phyloP scores from a whole-genome alignment of 2,888 invertebrate genomes.

The Rhogogaster chlorosoma region DNA sequence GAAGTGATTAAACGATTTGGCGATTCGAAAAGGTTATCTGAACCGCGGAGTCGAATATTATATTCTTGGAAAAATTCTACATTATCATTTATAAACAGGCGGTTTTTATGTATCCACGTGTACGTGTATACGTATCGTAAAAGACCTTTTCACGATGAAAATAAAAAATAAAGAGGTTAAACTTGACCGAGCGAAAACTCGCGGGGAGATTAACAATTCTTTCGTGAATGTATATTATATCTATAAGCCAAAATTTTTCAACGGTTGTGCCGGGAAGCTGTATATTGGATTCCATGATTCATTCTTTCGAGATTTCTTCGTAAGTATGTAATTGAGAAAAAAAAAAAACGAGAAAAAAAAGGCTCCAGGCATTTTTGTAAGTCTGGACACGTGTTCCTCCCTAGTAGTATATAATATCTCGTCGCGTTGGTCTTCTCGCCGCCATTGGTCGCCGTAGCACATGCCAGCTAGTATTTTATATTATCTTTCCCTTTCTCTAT shows the following conservation, averaged over 20 bases:
- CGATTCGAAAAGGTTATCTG: constrained; percentile 7
- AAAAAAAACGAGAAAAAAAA: constrained; percentile 51
- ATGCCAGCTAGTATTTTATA: constrained; percentile 48
- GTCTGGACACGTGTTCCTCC: constrained; percentile 72
- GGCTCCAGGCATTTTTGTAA: constrained; percentile 68
- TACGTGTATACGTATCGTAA: not conserved
- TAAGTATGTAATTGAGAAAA: not conserved
- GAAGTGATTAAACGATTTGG: not conserved
- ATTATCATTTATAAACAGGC: not conserved
- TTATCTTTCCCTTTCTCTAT: constrained; percentile 4
- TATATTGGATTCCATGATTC: not conserved
- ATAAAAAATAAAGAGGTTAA: not conserved
- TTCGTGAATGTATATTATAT: not conserved
- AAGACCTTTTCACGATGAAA: not conserved
- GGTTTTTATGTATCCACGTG: not conserved
- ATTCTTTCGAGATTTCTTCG: constrained; percentile 25
- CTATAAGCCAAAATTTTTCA: not conserved
- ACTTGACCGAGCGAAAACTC: not conserved
- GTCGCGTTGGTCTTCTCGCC: constrained; percentile 52
- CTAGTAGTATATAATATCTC: constrained; percentile 38
- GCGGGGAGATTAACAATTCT: not conserved
- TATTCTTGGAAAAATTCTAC: constrained; percentile 1
- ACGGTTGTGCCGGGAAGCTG: not conserved
- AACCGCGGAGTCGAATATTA: not conserved
- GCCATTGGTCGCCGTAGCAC: constrained; percentile 41